Evolutionary conservation across 2,113 vertebrate genomes (phyloP).

Genomic region (Neopipo cinnamomea): DNA sequence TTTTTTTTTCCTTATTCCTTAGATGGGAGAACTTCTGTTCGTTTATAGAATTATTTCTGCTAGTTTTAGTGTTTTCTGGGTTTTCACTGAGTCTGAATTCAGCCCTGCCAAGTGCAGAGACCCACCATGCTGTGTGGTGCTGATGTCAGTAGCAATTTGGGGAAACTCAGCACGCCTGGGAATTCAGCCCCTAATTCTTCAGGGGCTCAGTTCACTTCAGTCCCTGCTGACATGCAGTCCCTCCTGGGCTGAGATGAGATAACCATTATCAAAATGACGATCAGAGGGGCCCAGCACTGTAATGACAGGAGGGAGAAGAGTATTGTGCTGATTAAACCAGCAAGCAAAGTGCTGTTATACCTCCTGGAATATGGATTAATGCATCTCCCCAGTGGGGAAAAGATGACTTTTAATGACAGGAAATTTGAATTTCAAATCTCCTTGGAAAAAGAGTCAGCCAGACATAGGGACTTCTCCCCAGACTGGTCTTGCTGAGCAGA

Average conservation of each 20-base stretch:
- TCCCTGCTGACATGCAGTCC: not conserved
- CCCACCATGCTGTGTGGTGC: not conserved
- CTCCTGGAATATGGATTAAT: constrained; percentile 13
- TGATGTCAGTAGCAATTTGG: not conserved
- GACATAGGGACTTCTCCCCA: not conserved
- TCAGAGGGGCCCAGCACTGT: not conserved
- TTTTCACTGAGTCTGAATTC: not conserved
- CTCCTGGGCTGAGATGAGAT: constrained; percentile 9
- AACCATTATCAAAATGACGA: not conserved
- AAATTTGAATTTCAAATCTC: constrained; percentile 27
- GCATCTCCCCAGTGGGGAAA: not conserved
- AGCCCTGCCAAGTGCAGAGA: not conserved
- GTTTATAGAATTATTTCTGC: not conserved
- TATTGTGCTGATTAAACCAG: constrained; percentile 33
- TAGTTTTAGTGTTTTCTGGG: not conserved
- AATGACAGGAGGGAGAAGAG: not conserved
- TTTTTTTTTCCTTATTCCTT: not conserved
- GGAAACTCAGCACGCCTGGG: not conserved
- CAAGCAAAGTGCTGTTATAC: not conserved
- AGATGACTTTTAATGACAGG: not conserved
- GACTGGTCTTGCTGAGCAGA: not conserved
- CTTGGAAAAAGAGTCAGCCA: not conserved
- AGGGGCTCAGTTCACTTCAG: not conserved
- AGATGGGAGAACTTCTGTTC: not conserved
- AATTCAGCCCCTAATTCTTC: constrained; percentile 6